Evolutionary conservation across 2,113 vertebrate species (phyloP), one percentile per base, ranked within the genome.

Genomic region (Vireo altiloquus): DNA sequence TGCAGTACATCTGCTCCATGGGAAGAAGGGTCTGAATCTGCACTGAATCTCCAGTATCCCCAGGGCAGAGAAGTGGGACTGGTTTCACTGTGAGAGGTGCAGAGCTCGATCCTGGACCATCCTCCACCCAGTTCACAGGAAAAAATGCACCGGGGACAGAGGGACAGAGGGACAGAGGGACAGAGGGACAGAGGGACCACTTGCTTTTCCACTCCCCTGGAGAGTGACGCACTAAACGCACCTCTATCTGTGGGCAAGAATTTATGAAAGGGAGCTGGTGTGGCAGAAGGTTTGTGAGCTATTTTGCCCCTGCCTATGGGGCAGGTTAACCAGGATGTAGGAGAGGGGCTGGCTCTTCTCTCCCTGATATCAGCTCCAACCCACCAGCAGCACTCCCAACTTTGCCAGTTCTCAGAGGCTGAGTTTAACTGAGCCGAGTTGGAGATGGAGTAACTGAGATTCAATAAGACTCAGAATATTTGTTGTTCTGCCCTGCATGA

Each of bases 371-470:
- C 0, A 0, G 23, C 10, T 78, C 57, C 44, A 57, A 11, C 9
- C 13, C 56, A 52, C 19, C 63, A 68, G 24, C 46, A 90, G 37
- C 52, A 21, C 19, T 57, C 18, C 25, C 35, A 72, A 80, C 40
- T 44, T 31, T 81, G 50, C 50, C 4, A 0, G 1, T 33, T 64
- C 28, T 50, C 35, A 24, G 39, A 46, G 54, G 18, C 37, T 63
- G 46, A 61, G 11, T 37, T 85, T 54, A 63, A 30, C 69, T 13
- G 39, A 66, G 59, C 23, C 0, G 0, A 35, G 42, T 0, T 70
- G 30, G 59, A 65, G 40, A 40, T 10, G 25, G 27, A 33, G 13
- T 35, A 71, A 71, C 46, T 56, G 19, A 60, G 87, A 87, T 30
- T 42, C 53, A 71, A 4, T 52, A 79, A 57, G 44, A 60, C 44